Base-by-base conservation (phyloP, 92 coral and sea anemone species). In the Diadumene lineata region DNA sequence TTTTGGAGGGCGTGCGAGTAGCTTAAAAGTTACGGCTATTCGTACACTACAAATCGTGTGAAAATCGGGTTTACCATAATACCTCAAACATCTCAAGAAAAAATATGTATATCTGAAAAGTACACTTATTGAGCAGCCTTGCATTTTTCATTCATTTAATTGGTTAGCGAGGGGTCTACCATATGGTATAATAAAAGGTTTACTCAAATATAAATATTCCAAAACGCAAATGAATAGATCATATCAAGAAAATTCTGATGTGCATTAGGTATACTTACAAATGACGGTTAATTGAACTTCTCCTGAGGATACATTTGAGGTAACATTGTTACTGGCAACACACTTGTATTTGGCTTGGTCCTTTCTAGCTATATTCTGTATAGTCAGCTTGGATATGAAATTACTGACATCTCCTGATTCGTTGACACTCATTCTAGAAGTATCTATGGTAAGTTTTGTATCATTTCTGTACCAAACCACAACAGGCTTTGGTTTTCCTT, bases 261-360 rank as follows among this genome's bases (percentile, higher is more conserved):
- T 62, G 7, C 19, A 62, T 13, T 53, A 23, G 1, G 15, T 38
- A 4, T 23, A 29, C 73, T 68, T 68, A 68, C 73, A 68, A 68
- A 34, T 34, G 56, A 68, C 73, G 0, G 60, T 50, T 27, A 68
- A 56, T 43, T 38, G 56, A 34, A 56, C 73, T 43, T 22, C 73
- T 1, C 1, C 19, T 34, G 73, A 68, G 0, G 68, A 1, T 1
- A 28, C 38, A 30, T 62, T 62, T 19, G 65, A n/a, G 15, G 15
- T 11, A 29, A 75, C 16, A 0, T 18, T 57, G 66, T 84, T 84
- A 11, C 50, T 34, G 19, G 78, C 84, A 7, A 30, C 38, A 48
- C 88, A 84, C 10, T 38, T 30, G 34, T 84, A 84, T 1, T 18
- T 28, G 24, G 80, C 88, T 31, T 73, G 75, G 26, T 84, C 88